These are phyloP conservation scores for Cheilosia grossa DNA, from an alignment of 2,888 invertebrate species.

Conservation along the genomic window DNA sequence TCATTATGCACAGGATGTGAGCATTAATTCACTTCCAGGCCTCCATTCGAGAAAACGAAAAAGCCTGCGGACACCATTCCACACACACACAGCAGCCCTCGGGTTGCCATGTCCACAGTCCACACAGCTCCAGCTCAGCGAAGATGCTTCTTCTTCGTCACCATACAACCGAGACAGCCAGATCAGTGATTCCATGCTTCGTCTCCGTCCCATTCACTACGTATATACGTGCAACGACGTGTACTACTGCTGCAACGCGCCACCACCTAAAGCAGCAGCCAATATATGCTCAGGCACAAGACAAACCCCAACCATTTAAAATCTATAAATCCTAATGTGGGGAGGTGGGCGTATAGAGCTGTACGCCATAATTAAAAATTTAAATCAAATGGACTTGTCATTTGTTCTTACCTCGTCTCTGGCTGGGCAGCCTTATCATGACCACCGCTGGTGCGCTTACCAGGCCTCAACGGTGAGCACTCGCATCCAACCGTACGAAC, in stretches of 20 bases:
- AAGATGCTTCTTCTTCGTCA: conserved; percentile 70
- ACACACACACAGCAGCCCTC: conserved; percentile 30
- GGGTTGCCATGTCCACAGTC: conserved; percentile 33
- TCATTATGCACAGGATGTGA: conserved; percentile 74
- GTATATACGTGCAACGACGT: conserved; percentile 10
- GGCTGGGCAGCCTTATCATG: conserved; percentile 67
- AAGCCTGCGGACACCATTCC: conserved; percentile 28
- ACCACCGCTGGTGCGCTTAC: conserved; percentile 69
- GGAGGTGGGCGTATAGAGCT: conserved; percentile 77
- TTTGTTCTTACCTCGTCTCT: conserved; percentile 76
- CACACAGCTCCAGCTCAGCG: conserved; percentile 25
- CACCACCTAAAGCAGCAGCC: conserved; percentile 43
- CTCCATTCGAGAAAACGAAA: conserved; percentile 52
- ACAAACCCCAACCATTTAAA: conserved; percentile 74
- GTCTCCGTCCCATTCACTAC: conserved; percentile 11
- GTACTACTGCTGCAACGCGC: conserved; percentile 47
- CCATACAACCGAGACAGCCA: conserved; percentile 50
- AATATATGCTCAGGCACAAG: conserved; percentile 49
- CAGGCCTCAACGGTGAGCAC: conserved; percentile 61
- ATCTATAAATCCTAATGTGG: conserved; percentile 77
- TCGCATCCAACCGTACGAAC: conserved; percentile 52
- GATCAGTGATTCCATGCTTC: conserved; percentile 65
- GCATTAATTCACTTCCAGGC: conserved; percentile 73
- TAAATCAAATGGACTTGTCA: conserved; percentile 78
- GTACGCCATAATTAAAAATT: conserved; percentile 78